These are phyloP conservation scores for Trissolcus basalis DNA, from an alignment of 1,140 invertebrate genomes.

Conservation along the genomic window DNA sequence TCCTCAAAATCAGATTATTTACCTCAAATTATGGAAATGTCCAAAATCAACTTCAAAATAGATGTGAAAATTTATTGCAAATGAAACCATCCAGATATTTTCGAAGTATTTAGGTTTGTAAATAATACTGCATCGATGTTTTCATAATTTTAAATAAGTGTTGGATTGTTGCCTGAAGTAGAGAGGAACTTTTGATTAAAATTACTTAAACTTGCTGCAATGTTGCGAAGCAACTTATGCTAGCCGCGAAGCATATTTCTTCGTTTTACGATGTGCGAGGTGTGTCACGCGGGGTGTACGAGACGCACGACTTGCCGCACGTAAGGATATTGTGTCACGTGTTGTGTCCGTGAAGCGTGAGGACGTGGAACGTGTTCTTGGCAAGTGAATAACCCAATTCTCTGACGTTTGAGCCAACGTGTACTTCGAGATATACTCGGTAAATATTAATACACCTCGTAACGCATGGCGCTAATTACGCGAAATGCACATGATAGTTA, in stretches of 20 bases:
- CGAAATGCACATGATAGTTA: no score
- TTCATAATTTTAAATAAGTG: no score
- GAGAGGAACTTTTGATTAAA: slow-evolving; percentile 47
- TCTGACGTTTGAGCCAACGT: slow-evolving; percentile 36
- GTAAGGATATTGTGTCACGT: slow-evolving; percentile 52
- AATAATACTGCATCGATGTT: no score
- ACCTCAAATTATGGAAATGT: no score
- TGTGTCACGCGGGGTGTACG: slow-evolving; percentile 4
- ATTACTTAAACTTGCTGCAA: slow-evolving; percentile 64
- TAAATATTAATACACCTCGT: slow-evolving; percentile 37
- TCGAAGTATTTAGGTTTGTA: no score
- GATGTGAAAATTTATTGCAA: no score
- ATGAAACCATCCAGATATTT: no score
- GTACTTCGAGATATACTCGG: no score
- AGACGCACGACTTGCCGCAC: slow-evolving; percentile 21
- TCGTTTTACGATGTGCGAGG: slow-evolving; percentile 13
- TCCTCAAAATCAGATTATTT: no score
- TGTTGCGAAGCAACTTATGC: slow-evolving; percentile 57
- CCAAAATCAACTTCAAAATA: no score
- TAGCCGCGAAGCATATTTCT: slow-evolving; percentile 53
- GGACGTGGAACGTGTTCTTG: slow-evolving; percentile 55
- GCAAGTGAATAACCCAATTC: slow-evolving; percentile 68
- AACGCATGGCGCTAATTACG: background rate
- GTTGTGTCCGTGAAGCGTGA: slow-evolving; percentile 50
- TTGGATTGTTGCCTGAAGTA: background rate